A percentile compares a stretch with the other conserved stretches of the same genome.
Conservation (phyloP, 1,140 invertebrate genomes). For the fruit fly (Drosophila melanogaster) region Release_6_plus_ISO1_MT NT_033777.3:12453501-12454000, state of each 20-base stretch:
- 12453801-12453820: background rate
- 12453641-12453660: background rate
- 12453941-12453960: slow-evolving; percentile 51
- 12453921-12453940: slow-evolving; percentile 55
- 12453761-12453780: slow-evolving; percentile 4
- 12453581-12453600: slow-evolving; percentile 27
- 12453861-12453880: slow-evolving; percentile 39
- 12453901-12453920: slow-evolving; percentile 44
- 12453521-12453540: slow-evolving; percentile 29
- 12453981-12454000: slow-evolving; percentile 54
- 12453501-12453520: slow-evolving; percentile 5
- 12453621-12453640: background rate
- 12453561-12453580: slow-evolving; percentile 27
- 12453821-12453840: background rate
- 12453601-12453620: background rate
- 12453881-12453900: slow-evolving; percentile 48
- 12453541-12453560: slow-evolving; percentile 34
- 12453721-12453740: background rate
- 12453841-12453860: slow-evolving; percentile 37
- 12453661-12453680: background rate
- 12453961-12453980: slow-evolving; percentile 19
- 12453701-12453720: slow-evolving; percentile 22
- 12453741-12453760: slow-evolving; percentile 15
- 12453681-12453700: slow-evolving; percentile 9
- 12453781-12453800: slow-evolving; percentile 20